Base-by-base conservation (phyloP, 2,888 invertebrate species). In the Oeneis ivallda region DNA sequence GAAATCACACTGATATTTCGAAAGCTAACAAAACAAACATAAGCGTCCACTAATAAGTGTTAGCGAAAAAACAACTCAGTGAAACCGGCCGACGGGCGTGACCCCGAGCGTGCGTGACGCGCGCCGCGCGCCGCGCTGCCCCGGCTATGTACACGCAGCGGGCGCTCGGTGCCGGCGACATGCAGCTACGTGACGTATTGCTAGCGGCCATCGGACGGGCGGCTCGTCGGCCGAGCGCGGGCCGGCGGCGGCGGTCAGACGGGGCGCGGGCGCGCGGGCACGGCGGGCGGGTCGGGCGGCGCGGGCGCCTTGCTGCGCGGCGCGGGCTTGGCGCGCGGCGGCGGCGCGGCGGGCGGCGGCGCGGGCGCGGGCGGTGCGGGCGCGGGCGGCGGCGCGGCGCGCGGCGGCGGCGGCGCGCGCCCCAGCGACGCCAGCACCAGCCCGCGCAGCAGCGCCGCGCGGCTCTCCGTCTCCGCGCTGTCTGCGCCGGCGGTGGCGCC, bases 1-100 rank as follows among this genome's bases (percentile, higher is more conserved):
- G 79, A 87, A 89, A 87, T 83, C 90, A 90, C 91, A 89, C 91
- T 79, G 86, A 89, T 88, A 88, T 86, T 89, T 89, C 75, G 85
- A 86, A 89, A 90, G 89, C 87, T 85, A 89, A 89, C 87, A 85
- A 87, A 89, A 89, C 85, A 86, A 87, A 88, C 87, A 79, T 79
- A 88, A 89, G 89, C 89, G 79, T 87, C 82, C 87, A 85, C 87
- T 85, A 86, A 80, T 80, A 82, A 84, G 83, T 84, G 87, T 87
- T 83, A 86, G 86, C 86, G 79, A 61, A 81, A 82, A 84, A 85
- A 83, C 83, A 81, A 83, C 74, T 77, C 79, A 77, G 76, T 76
- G 76, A 64, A 78, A 80, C 85, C 79, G 82, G 78, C 76, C 76
- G 53, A 68, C 71, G 74, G 75, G 74, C 74, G 74, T 75, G 74